Base-by-base conservation (phyloP, 2,888 invertebrate species). In the Caenorhabditis drosophilae region DNA sequence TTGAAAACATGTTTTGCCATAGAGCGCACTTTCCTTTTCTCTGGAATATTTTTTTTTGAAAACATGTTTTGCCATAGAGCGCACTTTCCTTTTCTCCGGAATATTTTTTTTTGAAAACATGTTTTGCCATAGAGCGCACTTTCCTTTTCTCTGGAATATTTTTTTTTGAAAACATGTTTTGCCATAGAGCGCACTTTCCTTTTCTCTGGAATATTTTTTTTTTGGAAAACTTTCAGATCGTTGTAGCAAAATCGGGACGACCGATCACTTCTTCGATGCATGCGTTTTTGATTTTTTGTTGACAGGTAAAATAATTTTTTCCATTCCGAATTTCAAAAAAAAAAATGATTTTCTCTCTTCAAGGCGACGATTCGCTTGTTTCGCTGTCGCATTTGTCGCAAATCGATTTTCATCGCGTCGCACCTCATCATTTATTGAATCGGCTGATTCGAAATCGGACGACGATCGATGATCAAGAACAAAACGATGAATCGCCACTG, bases 221-320 rank as follows among this genome's bases (percentile, higher is more conserved):
- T 15, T n/a, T 36, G n/a, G 4, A 36, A 36, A 9, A 36, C 20
- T 57, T 67, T 73, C 81, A 61, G 78, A 81, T 7, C 72, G 82
- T 38, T 87, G 87, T 69, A 79, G 82, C 12, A 73, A 82, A 18
- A 81, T 83, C 22, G 83, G 85, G 58, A 77, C 87, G 27, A 85
- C 85, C 27, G 87, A 87, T 75, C 85, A 86, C 73, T 88, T 87
- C 81, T 85, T 87, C 68, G 88, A 88, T 80, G 86, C 88, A 69
- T 88, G 88, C 80, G 86, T 88, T 53, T 88, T 88, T 78, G 88
- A 88, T 80, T 82, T 88, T 62, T 84, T 88, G 84, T 85, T 86
- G 3, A 87, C 88, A 9, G 75, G 73, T 73, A 36, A 15, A 42
- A 11, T 23, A 7, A 42, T 16, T 42, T 12, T 20, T 12, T 25